Evolutionary conservation across 2,888 invertebrate species (phyloP).

Genomic region (Drosophila setosimentum): DNA sequence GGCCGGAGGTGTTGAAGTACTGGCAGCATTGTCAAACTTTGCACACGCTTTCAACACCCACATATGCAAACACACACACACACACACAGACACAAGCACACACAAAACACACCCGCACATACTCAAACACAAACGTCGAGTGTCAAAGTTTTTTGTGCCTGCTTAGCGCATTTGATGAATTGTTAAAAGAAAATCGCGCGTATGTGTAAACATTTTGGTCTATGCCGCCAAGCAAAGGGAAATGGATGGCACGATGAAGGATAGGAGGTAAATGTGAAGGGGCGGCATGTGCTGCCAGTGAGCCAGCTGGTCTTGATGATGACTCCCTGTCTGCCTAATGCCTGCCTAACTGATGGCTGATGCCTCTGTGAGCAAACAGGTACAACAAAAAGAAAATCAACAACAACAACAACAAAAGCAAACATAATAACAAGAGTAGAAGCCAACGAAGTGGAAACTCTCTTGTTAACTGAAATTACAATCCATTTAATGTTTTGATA

Average conservation of each 20-base stretch:
- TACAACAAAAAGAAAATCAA: conserved; percentile 23
- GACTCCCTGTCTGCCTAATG: conserved; percentile 42
- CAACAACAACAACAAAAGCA: conserved; percentile 6
- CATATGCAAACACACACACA: not conserved
- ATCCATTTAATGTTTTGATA: conserved; percentile 53
- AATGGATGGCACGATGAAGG: not conserved
- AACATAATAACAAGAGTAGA: conserved; percentile 9
- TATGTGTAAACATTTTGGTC: conserved; percentile 78
- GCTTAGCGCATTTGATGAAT: conserved; percentile 80
- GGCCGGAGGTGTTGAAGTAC: conserved; percentile 4
- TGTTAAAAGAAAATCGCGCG: conserved; percentile 78
- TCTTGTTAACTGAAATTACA: conserved; percentile 57
- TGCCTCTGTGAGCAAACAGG: conserved; percentile 62
- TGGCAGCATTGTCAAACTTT: conserved; percentile 59
- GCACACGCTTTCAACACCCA: conserved; percentile 22
- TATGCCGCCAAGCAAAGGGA: conserved; percentile 38
- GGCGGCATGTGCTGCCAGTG: conserved; percentile 29
- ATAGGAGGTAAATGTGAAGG: not conserved
- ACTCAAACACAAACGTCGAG: conserved; percentile 66
- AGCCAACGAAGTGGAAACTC: conserved; percentile 55
- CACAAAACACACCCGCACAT: conserved; percentile 11
- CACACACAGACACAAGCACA: conserved; percentile 1
- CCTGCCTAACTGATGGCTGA: conserved; percentile 18
- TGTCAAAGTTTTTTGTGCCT: conserved; percentile 78
- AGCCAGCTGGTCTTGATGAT: conserved; percentile 65